A percentile compares a stretch with the other conserved stretches of the same genome.
phyloP scores from a whole-genome alignment of 1,140 invertebrate species.

The Zaprionus taronus region DNA sequence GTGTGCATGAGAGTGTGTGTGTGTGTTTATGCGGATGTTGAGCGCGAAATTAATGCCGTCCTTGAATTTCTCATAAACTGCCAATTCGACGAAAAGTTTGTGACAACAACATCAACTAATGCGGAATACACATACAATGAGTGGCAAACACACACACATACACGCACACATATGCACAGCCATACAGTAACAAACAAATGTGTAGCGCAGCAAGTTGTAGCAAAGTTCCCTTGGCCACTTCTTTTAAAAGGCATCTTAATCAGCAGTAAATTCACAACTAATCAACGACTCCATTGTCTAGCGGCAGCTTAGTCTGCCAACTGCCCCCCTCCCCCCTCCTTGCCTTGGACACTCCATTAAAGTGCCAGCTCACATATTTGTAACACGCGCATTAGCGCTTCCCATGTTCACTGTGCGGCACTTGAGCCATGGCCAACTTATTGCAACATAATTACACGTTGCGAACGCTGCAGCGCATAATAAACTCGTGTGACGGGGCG shows the following conservation, averaged over 20 bases:
- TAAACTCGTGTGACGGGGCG: conserved; percentile 47
- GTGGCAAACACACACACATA: conserved; percentile 8
- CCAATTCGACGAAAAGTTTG: conserved; percentile 74
- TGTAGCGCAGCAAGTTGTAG: conserved; percentile 49
- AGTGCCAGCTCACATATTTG: conserved; percentile 61
- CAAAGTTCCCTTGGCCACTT: conserved; percentile 62
- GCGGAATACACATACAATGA: not conserved
- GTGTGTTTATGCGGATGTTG: conserved; percentile 35
- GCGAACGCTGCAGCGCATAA: conserved; percentile 52
- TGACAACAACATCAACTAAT: conserved; percentile 22
- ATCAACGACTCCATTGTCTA: conserved; percentile 76
- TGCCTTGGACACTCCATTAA: conserved; percentile 23
- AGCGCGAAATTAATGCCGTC: conserved; percentile 70
- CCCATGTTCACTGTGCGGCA: not conserved
- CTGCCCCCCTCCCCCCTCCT: no score
- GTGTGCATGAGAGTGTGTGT: not conserved
- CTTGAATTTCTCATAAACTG: conserved; percentile 80
- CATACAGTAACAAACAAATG: conserved; percentile 7
- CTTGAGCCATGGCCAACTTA: conserved; percentile 48
- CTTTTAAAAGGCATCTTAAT: conserved; percentile 77
- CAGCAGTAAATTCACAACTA: conserved; percentile 82
- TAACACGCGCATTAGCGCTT: conserved; percentile 53
- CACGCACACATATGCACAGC: conserved; percentile 19
- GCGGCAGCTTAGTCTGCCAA: not conserved
- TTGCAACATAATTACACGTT: conserved; percentile 76